phyloP scores from a whole-genome alignment of 2,888 invertebrate genomes.

The Ophioninae sp. region DNA sequence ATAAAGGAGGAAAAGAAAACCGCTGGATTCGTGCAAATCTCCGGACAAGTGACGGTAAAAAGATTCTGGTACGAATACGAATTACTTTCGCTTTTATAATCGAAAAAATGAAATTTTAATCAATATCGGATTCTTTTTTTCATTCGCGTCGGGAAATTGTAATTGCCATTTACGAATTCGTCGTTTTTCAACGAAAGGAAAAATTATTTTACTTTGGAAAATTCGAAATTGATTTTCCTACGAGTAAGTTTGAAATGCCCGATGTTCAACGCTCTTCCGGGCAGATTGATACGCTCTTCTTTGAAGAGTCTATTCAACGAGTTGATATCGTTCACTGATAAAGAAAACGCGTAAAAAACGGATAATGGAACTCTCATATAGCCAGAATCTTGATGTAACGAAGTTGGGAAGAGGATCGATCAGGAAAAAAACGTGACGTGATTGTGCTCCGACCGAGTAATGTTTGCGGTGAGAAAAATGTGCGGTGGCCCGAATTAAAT shows the following conservation, averaged over 20 bases:
- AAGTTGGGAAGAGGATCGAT: not conserved
- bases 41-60: slow-evolving; percentile 15
- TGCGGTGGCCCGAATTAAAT: not conserved
- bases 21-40: not conserved
- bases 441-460: not conserved
- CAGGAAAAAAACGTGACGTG: not conserved
- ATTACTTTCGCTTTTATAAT: not conserved
- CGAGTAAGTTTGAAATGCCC: not conserved
- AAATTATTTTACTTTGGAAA: no score
- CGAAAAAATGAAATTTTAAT: not conserved
- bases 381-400: not conserved
- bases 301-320: not conserved
- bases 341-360: not conserved
- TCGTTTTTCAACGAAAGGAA: no score
- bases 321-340: not conserved
- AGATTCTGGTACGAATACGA: not conserved
- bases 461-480: not conserved
- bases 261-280: not conserved
- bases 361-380: not conserved
- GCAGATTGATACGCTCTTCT: not conserved
- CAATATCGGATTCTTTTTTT: not conserved
- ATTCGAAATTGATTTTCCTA: not conserved
- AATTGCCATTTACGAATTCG: no score
- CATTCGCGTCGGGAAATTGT: not conserved
- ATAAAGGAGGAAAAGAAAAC: no score